A percentile compares a stretch with the other conserved stretches of the same genome.
Conservation (phyloP, 2,113 vertebrate genomes). For the Raphicerus campestris region DNA sequence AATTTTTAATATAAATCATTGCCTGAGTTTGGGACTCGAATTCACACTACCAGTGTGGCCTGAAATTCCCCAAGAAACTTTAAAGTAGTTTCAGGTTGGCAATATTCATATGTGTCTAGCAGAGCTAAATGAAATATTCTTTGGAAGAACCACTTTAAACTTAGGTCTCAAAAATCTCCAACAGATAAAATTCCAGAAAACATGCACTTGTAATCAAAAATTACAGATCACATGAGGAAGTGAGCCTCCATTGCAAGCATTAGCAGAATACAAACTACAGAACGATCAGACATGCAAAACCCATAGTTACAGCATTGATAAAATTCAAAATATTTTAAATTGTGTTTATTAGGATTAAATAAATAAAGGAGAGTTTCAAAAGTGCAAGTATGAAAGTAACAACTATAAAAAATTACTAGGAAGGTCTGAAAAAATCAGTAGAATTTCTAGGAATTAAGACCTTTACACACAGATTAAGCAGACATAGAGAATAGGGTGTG, state of each 20-base stretch:
- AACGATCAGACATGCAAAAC: not conserved
- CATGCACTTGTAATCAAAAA: not conserved
- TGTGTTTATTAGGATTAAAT: not conserved
- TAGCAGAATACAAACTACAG: not conserved
- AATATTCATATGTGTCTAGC: not conserved
- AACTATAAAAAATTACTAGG: not conserved
- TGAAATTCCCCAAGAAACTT: constrained; percentile 16
- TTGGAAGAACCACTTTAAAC: not conserved
- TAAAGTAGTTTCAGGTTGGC: not conserved
- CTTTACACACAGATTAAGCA: not conserved
- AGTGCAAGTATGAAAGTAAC: not conserved
- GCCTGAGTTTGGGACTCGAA: not conserved
- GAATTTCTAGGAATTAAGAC: constrained; percentile 1
- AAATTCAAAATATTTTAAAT: not conserved
- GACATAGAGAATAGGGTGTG: not conserved
- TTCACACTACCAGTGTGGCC: not conserved
- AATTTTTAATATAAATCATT: constrained; percentile 5
- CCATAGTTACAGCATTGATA: not conserved
- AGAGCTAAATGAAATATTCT: not conserved
- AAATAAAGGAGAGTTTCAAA: not conserved
- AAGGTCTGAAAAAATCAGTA: not conserved
- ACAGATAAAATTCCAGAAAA: not conserved
- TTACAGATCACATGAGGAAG: not conserved
- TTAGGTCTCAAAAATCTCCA: not conserved
- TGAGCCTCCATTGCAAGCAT: not conserved